Conservation (phyloP, 2,113 vertebrate species). For the Hypomesus transpacificus region DNA sequence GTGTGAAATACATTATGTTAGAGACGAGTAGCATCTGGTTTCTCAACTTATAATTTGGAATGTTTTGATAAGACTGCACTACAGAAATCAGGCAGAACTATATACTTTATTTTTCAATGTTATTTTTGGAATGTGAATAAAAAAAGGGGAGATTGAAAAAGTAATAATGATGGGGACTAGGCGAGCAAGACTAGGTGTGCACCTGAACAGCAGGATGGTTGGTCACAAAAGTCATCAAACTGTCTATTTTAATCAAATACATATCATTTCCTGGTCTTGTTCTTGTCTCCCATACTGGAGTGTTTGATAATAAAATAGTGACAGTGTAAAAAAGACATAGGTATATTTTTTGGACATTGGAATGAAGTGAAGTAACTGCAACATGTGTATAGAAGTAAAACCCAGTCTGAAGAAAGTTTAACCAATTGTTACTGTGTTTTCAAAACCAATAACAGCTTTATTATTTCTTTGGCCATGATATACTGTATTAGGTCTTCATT, state of each 20-base stretch:
- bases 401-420: too few species aligned
- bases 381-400: too few species aligned
- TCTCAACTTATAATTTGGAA: conserved; percentile 39
- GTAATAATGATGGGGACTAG: conserved; percentile 38
- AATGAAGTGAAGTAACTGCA: too few species aligned
- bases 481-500: too few species aligned
- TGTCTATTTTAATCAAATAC: not conserved
- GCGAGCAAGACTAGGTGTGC: conserved; percentile 10
- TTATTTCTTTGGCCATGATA: too few species aligned
- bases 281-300: too few species aligned
- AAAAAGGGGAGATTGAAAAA: conserved; percentile 34
- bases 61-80: conserved; percentile 37
- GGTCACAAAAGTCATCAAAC: not conserved
- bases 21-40: conserved; percentile 44
- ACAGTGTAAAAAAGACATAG: not conserved
- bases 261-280: not conserved
- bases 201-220: conserved; percentile 32
- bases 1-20: conserved; percentile 28
- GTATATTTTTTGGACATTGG: not conserved
- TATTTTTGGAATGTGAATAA: conserved; percentile 25
- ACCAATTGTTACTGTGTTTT: too few species aligned
- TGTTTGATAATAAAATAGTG: too few species aligned
- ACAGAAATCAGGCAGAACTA: not conserved
- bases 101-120: conserved; percentile 8
- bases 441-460: too few species aligned